A percentile compares a stretch with the other conserved stretches of the same genome.
Conservation (phyloP, 2,113 vertebrate genomes). For the Speoplatyrhinus poulsoni region DNA sequence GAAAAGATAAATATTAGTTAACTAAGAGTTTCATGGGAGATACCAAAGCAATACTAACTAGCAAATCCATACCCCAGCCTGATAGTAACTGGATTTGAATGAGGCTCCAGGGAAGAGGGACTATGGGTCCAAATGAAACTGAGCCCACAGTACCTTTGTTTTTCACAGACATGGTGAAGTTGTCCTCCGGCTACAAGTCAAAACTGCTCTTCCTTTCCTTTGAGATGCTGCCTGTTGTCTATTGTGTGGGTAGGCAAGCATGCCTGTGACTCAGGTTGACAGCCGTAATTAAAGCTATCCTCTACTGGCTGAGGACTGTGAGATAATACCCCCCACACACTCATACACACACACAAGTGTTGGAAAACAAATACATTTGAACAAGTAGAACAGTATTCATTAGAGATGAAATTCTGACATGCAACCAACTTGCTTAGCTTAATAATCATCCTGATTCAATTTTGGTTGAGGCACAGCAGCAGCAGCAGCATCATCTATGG, state of each 20-base stretch:
- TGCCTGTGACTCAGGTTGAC: conserved; percentile 65
- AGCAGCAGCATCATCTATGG: background rate
- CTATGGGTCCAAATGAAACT: conserved; percentile 52
- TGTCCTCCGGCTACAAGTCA: conserved; percentile 50
- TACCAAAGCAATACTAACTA: conserved; percentile 33
- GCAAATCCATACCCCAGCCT: conserved; percentile 27
- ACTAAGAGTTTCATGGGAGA: conserved; percentile 22
- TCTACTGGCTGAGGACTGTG: conserved; percentile 56
- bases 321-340: conserved; percentile 43
- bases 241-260: conserved; percentile 54
- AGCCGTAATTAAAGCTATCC: conserved; percentile 67
- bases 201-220: conserved; percentile 54
- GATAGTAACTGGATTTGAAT: too few species aligned
- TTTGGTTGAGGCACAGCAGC: conserved; percentile 13
- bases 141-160: conserved; percentile 59
- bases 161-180: conserved; percentile 49
- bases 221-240: conserved; percentile 57
- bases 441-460: conserved; percentile 26
- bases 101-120: conserved; percentile 48
- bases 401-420: conserved; percentile 46
- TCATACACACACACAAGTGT: conserved; percentile 29
- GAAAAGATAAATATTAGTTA: conserved; percentile 25
- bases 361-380: conserved; percentile 47
- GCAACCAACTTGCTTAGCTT: conserved; percentile 32
- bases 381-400: conserved; percentile 70